A percentile compares a stretch with the other conserved stretches of the same genome.
Evolutionary conservation across 2,113 vertebrate species (phyloP).

Genomic region (Malurus elegans): DNA sequence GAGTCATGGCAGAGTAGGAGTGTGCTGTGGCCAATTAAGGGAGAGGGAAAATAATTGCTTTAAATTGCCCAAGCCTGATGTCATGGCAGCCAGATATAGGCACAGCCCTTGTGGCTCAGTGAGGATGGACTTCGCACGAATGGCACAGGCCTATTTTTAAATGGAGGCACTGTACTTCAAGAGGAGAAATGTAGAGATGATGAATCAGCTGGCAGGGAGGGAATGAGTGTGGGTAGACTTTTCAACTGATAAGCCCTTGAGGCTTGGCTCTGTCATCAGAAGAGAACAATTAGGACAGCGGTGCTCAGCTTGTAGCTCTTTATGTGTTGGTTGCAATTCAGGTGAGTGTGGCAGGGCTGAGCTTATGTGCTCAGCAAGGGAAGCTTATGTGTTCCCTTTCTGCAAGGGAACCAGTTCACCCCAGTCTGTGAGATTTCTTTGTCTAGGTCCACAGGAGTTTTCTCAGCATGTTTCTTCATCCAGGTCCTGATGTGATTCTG

Average conservation of each 20-base stretch:
- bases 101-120: background rate
- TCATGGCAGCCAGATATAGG: background rate
- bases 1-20: slow-evolving; percentile 25
- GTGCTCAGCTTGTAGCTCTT: background rate
- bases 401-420: background rate
- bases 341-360: background rate
- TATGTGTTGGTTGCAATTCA: background rate
- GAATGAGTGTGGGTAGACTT: background rate
- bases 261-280: background rate
- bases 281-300: background rate
- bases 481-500: background rate
- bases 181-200: accelerated
- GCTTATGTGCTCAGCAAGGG: background rate
- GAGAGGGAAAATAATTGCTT: background rate
- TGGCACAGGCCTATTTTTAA: background rate
- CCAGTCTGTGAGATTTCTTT: background rate
- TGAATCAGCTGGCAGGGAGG: background rate
- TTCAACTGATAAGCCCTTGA: background rate
- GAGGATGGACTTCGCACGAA: background rate
- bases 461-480: background rate
- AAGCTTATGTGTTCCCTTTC: background rate
- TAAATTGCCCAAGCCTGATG: background rate
- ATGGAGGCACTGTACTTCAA: background rate
- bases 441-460: background rate
- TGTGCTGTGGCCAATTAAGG: background rate